phyloP scores from a whole-genome alignment of 2,113 vertebrate species.

The Blennius ocellaris region DNA sequence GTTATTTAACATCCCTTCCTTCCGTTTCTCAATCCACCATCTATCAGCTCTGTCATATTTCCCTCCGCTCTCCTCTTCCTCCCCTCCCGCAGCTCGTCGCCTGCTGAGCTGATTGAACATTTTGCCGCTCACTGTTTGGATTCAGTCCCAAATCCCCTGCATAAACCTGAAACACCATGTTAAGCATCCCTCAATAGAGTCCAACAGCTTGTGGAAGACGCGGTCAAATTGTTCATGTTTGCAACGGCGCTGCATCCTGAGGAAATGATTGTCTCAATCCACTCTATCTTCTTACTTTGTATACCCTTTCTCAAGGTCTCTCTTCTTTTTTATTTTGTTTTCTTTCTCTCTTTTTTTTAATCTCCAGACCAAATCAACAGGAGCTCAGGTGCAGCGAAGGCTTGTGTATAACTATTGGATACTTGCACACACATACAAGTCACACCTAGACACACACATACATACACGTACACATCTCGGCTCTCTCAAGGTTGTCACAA shows the following conservation, averaged over 20 bases:
- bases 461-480: not conserved
- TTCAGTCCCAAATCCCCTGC: conserved; percentile 61
- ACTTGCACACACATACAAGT: conserved; percentile 5
- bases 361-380: conserved; percentile 47
- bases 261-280: conserved; percentile 58
- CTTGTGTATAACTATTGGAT: conserved; percentile 33
- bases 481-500: conserved; percentile 61
- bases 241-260: conserved; percentile 33
- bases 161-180: conserved; percentile 55
- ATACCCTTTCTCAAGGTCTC: conserved; percentile 58
- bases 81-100: conserved; percentile 19
- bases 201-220: conserved; percentile 60
- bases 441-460: not conserved
- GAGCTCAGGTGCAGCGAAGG: conserved; percentile 44
- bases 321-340: not conserved
- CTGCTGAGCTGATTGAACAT: conserved; percentile 68
- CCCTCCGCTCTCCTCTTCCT: conserved; percentile 10
- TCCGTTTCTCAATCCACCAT: conserved; percentile 24
- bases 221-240: conserved; percentile 63
- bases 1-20: conserved; percentile 13
- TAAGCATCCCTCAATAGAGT: conserved; percentile 52
- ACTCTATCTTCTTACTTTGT: conserved; percentile 61
- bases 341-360: conserved; percentile 4
- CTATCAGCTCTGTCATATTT: conserved; percentile 20
- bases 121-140: conserved; percentile 64